Conservation (phyloP, 2,888 invertebrate genomes). For the Drosophila emarginata region DNA sequence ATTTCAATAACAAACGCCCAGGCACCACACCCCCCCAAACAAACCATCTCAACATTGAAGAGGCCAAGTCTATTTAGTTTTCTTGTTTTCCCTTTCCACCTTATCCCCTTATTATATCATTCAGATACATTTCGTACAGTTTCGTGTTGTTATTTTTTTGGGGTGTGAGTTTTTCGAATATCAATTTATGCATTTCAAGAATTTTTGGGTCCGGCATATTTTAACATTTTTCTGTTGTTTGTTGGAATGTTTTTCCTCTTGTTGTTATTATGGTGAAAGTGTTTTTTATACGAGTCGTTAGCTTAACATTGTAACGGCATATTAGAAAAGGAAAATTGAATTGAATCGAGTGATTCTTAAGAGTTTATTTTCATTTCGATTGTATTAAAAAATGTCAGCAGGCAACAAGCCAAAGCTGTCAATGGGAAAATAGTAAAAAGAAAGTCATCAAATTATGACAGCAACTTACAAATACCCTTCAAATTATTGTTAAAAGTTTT, state of each 20-base stretch:
- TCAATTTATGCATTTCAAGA: constrained; percentile 65
- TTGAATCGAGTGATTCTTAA: constrained; percentile 13
- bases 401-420: not conserved
- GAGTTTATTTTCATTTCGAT: constrained; percentile 1
- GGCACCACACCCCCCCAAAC: constrained; percentile 28
- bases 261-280: constrained; percentile 14
- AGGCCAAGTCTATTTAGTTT: constrained; percentile 5
- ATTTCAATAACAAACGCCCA: constrained; percentile 70
- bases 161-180: constrained; percentile 53
- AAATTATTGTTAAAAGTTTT: too few relatives aligned
- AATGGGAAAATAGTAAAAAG: not conserved
- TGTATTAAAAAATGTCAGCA: not conserved
- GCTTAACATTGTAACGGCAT: constrained; percentile 12
- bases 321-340: constrained; percentile 18
- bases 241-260: constrained; percentile 55
- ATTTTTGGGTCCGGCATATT: constrained; percentile 49
- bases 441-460: not conserved
- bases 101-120: constrained; percentile 42
- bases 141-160: constrained; percentile 12
- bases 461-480: too few relatives aligned
- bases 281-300: not conserved
- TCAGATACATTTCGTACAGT: constrained; percentile 50
- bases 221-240: constrained; percentile 35
- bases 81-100: constrained; percentile 36
- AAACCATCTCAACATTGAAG: constrained; percentile 13